Base-by-base conservation (phyloP, 2,797 vertebrate species). In the Crocidura indochinensis region DNA sequence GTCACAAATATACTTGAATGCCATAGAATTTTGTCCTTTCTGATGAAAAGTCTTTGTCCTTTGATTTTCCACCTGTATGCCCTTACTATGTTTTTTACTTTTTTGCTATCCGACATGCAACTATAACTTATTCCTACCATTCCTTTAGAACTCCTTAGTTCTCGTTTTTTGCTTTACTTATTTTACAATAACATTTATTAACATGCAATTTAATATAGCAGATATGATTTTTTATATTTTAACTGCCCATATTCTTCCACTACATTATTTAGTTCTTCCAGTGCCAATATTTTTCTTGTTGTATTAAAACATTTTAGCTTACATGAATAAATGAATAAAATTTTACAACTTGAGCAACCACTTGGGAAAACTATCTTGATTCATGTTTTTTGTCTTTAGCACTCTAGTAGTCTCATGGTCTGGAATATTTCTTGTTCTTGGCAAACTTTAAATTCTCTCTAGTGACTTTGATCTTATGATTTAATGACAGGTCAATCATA, bases 391-490 rank as follows among this genome's bases (percentile, higher is more conserved):
- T 92, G 31, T 92, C 44, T 89, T 84, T 62, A 53, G n/a, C 46
- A 75, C 49, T 86, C 11, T 15, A 8, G 74, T 79, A 60, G 56
- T 65, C 29, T 78, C 69, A 56, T 38, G 47, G 24, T 81, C 88
- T 95, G 81, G 60, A 71, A 56, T 84, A 46, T 84, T 88, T 92
- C 87, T 67, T 62, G 51, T 10, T 91, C 62, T 79, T 93, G 80
- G 71, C 68, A 89, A 26, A 87, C 51, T 84, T 80, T 65, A 73
- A 79, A 8, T 56, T 85, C 26, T 4, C 83, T 86, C 22, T 15
- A 67, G 8, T 84, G 47, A 73, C 77, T 92, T 93, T 84, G 78
- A 91, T 94, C 81, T 93, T 92, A 82, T 24, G 83, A 74, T 76
- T 81, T 31, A 91, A 90, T 82, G 76, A 91, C 68, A 92, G 56